Evolutionary conservation across 2,113 vertebrate species (phyloP).

Genomic region (Crotalus horridus): DNA sequence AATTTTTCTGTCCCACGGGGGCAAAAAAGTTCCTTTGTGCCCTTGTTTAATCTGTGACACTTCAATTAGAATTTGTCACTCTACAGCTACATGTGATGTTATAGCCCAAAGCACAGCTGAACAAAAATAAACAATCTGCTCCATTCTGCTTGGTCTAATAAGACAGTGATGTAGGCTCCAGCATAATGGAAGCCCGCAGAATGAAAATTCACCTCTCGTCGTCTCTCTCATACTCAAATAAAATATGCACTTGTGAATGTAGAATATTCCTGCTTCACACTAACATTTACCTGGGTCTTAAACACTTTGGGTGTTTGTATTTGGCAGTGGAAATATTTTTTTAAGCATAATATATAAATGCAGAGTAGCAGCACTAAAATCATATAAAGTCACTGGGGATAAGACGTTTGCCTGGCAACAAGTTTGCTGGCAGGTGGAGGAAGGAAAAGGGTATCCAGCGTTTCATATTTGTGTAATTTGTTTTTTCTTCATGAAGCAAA

Average conservation of each 20-base stretch:
- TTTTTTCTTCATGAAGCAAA: neutral
- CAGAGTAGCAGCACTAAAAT: neutral
- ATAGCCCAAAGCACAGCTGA: conserved; percentile 71
- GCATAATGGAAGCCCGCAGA: conserved; percentile 24
- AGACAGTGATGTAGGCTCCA: conserved; percentile 70
- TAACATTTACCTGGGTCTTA: neutral
- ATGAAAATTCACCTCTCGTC: neutral
- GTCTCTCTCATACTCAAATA: neutral
- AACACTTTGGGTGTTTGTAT: neutral
- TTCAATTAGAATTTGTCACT: conserved; percentile 72
- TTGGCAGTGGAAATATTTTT: neutral
- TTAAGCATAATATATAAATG: neutral
- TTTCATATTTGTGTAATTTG: neutral
- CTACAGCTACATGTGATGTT: conserved; percentile 73
- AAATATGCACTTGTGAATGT: neutral
- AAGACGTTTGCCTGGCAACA: neutral
- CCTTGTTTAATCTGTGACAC: conserved; percentile 70
- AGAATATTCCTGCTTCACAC: neutral
- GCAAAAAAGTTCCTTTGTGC: conserved; percentile 42
- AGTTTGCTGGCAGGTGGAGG: neutral
- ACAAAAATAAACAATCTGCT: conserved; percentile 81
- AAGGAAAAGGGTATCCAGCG: neutral
- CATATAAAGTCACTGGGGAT: neutral
- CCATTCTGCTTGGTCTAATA: conserved; percentile 71
- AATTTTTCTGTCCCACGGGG: conserved; percentile 20